Conservation (phyloP, 1,140 invertebrate genomes). For the Papilio helenus region DNA sequence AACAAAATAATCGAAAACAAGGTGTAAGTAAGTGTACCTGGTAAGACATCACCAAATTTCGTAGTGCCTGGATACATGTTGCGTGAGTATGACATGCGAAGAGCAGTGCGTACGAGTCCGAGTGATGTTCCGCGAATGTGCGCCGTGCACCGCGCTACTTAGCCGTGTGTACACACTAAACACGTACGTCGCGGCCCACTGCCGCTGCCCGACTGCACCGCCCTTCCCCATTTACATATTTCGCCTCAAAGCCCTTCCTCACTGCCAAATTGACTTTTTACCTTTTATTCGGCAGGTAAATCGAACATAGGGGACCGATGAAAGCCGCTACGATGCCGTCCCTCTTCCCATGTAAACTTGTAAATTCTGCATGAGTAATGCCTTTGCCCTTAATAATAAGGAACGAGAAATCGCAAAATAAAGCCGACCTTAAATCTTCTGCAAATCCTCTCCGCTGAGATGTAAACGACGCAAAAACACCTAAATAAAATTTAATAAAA, state of each 20-base stretch:
- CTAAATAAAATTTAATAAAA: constrained; percentile 21
- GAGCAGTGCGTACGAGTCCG: constrained; percentile 42
- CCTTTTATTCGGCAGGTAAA: constrained; percentile 81
- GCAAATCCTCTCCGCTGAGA: not conserved
- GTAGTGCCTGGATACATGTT: constrained; percentile 75
- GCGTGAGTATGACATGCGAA: constrained; percentile 46
- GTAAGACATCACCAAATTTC: constrained; percentile 66
- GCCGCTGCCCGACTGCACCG: constrained; percentile 69
- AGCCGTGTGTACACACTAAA: constrained; percentile 53
- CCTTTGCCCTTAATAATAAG: constrained; percentile 11
- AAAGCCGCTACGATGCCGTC: constrained; percentile 61
- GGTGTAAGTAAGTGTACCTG: constrained; percentile 53
- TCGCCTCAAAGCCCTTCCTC: constrained; percentile 76
- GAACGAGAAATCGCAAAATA: constrained; percentile 27
- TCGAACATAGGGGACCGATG: constrained; percentile 73
- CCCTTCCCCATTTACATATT: constrained; percentile 81
- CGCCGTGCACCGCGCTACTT: constrained; percentile 54
- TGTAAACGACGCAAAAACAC: constrained; percentile 2
- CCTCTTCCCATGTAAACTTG: constrained; percentile 53
- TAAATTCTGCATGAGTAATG: constrained; percentile 38
- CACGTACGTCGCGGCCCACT: constrained; percentile 57
- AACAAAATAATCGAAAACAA: constrained; percentile 31
- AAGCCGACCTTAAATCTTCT: constrained; percentile 30
- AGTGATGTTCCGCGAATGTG: constrained; percentile 44
- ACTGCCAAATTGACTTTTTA: constrained; percentile 81